Percentiles rank a stretch among this genome's conserved stretches.
phyloP scores from a whole-genome alignment of 2,113 vertebrate genomes.

The Penelope pileata region DNA sequence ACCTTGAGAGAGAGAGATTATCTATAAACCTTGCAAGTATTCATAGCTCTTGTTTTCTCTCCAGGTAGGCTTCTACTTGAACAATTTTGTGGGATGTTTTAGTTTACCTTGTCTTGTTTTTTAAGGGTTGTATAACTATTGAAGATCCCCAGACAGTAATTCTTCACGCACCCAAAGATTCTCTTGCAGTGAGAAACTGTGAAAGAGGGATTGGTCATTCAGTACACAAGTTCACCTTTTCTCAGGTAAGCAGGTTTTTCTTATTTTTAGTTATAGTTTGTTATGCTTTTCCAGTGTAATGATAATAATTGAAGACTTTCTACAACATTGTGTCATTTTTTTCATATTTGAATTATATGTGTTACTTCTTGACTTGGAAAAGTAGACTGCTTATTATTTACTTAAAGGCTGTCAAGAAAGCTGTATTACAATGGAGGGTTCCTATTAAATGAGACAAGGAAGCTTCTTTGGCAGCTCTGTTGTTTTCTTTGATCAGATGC shows the following conservation, averaged over 20 bases:
- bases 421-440: not conserved
- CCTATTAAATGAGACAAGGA: not conserved
- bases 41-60: not conserved
- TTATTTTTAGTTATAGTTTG: not conserved
- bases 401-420: not conserved
- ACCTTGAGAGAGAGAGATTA: not conserved
- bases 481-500: not conserved
- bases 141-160: slow-evolving; percentile 79
- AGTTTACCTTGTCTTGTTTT: not conserved
- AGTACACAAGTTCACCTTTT: slow-evolving; percentile 85
- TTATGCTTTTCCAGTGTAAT: not conserved
- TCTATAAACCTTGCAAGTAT: not conserved
- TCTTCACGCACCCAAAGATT: slow-evolving; percentile 86
- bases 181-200: slow-evolving; percentile 83
- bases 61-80: not conserved
- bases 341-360: not conserved
- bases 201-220: slow-evolving; percentile 84
- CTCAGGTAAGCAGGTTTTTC: slow-evolving; percentile 73
- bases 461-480: not conserved
- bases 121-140: slow-evolving; percentile 84
- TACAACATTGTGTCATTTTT: not conserved
- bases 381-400: not conserved
- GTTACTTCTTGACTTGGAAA: not conserved
- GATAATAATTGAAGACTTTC: not conserved
- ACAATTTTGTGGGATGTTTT: not conserved